Evolutionary conservation across 2,113 vertebrate species (phyloP), one percentile per base, ranked within the genome.

Genomic region (Lates calcarifer): DNA sequence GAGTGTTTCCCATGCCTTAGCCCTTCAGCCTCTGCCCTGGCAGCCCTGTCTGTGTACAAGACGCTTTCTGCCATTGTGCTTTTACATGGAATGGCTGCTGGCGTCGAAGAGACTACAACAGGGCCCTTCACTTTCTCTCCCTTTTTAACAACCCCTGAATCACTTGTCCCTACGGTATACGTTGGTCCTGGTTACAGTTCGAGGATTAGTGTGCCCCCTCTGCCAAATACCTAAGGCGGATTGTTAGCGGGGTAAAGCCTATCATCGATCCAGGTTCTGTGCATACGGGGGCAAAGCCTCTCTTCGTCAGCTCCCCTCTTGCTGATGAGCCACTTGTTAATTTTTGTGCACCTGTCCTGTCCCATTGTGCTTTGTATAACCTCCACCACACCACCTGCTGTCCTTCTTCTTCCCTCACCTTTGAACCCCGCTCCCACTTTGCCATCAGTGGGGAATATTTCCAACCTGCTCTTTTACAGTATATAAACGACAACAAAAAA

Each of bases 1-100:
- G 94, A 96, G 95, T 94, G 96, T 97, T 97, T 97, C 96, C 96
- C 97, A 96, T 95, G 96, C 96, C 91, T 96, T 97, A 76, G 82
- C 95, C 95, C 95, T 95, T 12, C 64, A 95, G 95, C 96, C 95
- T 95, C 94, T 96, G 92, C 28, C 93, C 95, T 94, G 94, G 95
- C 95, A 97, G 95, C 96, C 93, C 93, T 91, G 95, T 96, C 95
- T 96, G 95, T 95, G 93, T 96, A 95, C 95, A 94, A 95, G 95
- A 96, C 94, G 94, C 95, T 96, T 91, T 93, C 94, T 96, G 95
- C 96, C 96, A 95, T 97, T 96, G 96, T 97, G 93, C 96, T 95
- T 96, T 96, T 95, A 96, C 95, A 96, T 94, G 93, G 84, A 95
- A 95, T 95, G 96, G 95, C 95, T 96, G 95, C 96, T 97, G 96